Evolutionary conservation across 1,140 invertebrate genomes (phyloP).

Genomic region (Agrilus planipennis): DNA sequence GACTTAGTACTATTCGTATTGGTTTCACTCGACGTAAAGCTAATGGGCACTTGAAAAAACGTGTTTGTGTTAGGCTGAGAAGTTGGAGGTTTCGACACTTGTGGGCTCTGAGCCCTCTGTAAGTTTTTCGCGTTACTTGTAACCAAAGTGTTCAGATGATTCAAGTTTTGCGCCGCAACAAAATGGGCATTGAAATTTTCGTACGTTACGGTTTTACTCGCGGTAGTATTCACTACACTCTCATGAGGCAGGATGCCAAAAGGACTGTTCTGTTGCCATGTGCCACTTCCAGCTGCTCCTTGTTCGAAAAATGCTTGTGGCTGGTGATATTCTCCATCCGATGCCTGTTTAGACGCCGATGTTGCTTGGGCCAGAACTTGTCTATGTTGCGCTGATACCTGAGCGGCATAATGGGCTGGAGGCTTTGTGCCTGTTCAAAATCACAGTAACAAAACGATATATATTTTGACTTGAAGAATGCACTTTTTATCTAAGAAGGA

Average conservation of each 20-base stretch:
- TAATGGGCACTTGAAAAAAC: constrained; percentile 45
- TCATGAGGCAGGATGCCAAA: constrained; percentile 68
- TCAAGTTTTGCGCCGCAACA: constrained; percentile 47
- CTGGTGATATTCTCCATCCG: constrained; percentile 41
- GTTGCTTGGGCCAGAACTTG: constrained; percentile 33
- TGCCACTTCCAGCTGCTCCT: constrained; percentile 35
- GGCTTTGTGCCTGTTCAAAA: constrained; percentile 45
- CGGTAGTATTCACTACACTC: constrained; percentile 55
- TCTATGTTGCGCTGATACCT: constrained; percentile 37
- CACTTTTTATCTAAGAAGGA: no score
- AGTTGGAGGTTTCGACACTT: constrained; percentile 44
- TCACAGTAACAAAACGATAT: no score
- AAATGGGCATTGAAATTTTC: constrained; percentile 58
- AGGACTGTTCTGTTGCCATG: constrained; percentile 59
- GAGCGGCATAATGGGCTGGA: constrained; percentile 42
- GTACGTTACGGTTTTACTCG: constrained; percentile 46
- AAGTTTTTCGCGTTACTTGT: constrained; percentile 37
- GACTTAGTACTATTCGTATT: constrained; percentile 31
- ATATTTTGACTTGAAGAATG: no score
- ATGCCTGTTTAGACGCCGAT: constrained; percentile 41
- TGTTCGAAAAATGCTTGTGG: constrained; percentile 20
- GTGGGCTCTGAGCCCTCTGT: constrained; percentile 38
- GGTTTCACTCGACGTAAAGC: constrained; percentile 22
- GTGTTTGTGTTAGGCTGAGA: constrained; percentile 40
- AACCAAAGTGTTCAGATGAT: constrained; percentile 47